Evolutionary conservation across 1,140 invertebrate genomes (phyloP), one percentile per base, ranked within the genome.

Genomic region (Phocides pigmalion): DNA sequence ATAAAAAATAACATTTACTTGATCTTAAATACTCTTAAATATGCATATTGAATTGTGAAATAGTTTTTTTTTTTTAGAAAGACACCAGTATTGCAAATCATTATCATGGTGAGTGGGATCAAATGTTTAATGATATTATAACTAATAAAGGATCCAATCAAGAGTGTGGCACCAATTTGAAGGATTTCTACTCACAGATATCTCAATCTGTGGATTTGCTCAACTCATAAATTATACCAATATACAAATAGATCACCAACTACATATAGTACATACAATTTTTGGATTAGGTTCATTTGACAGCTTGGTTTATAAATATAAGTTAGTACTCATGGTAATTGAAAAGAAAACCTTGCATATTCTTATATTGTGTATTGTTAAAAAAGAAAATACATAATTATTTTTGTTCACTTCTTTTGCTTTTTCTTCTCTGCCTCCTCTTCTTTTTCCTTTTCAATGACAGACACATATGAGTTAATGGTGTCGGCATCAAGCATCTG

Each of bases 351-450:
- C 46, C 50, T 51, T 46, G 35, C 39, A 59, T 51, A 50, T 66
- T 53, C 72, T 86, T 84, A 82, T 70, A 68, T 65, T 70, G 72
- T 81, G 73, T 85, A 78, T 82, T 59, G 41, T 32, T 81, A 78
- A 74, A 74, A 68, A 76, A 75, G 66, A 73, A 79, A 80, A 75
- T 76, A 80, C 62, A 81, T 64, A 74, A 67, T 66, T 59, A 47
- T 51, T 28, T 19, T 47, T 37, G 25, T 64, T 94, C 93, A 96
- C 93, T 97, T 97, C 93, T 98, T 98, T 78, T 98, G 96, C 85
- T 99, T 99, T 87, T 99, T 99, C 93, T 98, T 99, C 81, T 99
- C 98, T 25, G 97, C 97, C 88, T 99, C 98, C 79, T 98, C 98
- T 92, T 99, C 98, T 79, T 99, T 99, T 85, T 99, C 98, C 90